Conservation (phyloP, 2,113 vertebrate species). For the Protobothrops flavoviridis region DNA sequence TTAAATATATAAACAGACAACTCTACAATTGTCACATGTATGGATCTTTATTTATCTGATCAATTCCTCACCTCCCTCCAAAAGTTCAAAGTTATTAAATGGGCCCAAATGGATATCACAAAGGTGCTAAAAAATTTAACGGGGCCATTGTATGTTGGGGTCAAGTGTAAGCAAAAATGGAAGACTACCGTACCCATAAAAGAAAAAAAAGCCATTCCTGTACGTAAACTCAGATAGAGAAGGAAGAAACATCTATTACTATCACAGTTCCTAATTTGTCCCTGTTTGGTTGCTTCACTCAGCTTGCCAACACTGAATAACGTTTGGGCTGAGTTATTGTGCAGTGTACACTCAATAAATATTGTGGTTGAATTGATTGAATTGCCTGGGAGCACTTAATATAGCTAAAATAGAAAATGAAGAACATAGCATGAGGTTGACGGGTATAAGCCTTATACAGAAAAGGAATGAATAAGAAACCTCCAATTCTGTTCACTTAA, state of each 20-base stretch:
- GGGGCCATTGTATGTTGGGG: background rate
- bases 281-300: background rate
- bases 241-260: background rate
- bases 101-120: background rate
- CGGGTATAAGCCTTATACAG: conserved; percentile 4
- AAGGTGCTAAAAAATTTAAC: background rate
- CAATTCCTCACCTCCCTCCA: background rate
- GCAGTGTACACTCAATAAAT: background rate
- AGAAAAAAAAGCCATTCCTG: background rate
- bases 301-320: background rate
- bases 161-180: background rate
- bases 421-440: background rate
- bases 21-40: background rate
- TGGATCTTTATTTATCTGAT: background rate
- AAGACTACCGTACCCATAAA: background rate
- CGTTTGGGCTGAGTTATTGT: background rate
- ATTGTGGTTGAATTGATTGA: background rate
- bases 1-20: background rate
- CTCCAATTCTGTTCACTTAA: conserved; percentile 42
- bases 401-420: conserved; percentile 26
- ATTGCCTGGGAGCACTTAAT: conserved; percentile 2
- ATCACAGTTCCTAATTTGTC: background rate
- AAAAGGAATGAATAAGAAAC: conserved; percentile 3
- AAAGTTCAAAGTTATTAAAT: background rate
- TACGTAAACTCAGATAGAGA: background rate